Evolutionary conservation across 2,797 vertebrate species (phyloP).

Genomic region (Pristis pectinata): DNA sequence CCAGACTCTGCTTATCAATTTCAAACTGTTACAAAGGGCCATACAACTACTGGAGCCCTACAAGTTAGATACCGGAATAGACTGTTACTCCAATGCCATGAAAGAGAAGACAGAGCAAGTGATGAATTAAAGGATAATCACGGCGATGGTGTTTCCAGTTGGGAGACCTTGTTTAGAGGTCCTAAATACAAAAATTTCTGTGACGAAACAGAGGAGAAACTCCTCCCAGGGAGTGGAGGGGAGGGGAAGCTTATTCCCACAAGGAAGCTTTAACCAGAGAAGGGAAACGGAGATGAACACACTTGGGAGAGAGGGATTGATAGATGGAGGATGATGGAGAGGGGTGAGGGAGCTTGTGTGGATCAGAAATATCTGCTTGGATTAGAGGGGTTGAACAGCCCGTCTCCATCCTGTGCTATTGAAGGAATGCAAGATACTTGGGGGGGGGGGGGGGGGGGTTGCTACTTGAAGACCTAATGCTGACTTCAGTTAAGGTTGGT

Average conservation of each 20-base stretch:
- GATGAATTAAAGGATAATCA: too few species aligned
- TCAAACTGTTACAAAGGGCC: too few species aligned
- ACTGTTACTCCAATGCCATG: too few species aligned
- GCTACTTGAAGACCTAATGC: not conserved
- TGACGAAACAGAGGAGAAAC: not conserved
- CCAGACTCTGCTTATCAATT: too few species aligned
- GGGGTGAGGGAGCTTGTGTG: not conserved
- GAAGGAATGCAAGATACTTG: not conserved
- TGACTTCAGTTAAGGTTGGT: not conserved
- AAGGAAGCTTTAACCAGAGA: too few species aligned
- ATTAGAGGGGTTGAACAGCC: not conserved
- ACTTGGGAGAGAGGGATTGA: not conserved
- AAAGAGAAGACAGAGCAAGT: too few species aligned
- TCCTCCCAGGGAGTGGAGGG: not conserved
- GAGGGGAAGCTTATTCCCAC: not conserved
- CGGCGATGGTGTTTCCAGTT: not conserved
- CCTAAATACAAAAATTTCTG: not conserved
- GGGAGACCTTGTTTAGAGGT: too few species aligned
- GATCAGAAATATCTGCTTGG: not conserved
- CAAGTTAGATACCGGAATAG: too few species aligned
- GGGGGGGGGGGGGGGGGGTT: too few species aligned
- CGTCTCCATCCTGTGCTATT: not conserved
- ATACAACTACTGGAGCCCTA: too few species aligned
- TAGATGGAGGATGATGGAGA: not conserved
- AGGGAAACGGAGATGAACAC: not conserved